Conservation (phyloP, 2,888 invertebrate genomes). For the Dryadula phaetusa region DNA sequence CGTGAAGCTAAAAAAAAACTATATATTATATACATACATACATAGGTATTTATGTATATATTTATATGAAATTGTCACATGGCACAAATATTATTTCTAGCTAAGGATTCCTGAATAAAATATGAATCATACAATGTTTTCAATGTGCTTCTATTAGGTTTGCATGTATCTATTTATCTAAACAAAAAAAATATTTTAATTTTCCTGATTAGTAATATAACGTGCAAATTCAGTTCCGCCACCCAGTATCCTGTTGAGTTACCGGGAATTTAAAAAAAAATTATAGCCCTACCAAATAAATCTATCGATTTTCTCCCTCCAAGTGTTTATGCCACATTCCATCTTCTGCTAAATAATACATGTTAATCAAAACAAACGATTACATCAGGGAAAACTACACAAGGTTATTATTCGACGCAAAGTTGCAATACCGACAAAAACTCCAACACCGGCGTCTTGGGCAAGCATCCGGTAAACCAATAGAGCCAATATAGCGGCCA, state of each 20-base stretch:
- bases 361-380: conserved; percentile 19
- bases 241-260: too few species aligned
- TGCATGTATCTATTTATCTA: too few species aligned
- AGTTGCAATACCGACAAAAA: conserved; percentile 51
- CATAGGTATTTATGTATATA: not conserved
- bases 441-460: conserved; percentile 68
- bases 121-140: not conserved
- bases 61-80: not conserved
- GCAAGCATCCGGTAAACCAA: conserved; percentile 79
- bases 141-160: too few species aligned
- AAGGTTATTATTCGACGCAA: conserved; percentile 35
- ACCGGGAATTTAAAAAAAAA: too few species aligned
- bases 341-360: not conserved
- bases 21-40: too few species aligned
- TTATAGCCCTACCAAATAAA: too few species aligned
- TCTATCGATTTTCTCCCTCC: not conserved
- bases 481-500: conserved; percentile 76
- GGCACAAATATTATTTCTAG: not conserved
- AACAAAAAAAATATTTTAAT: too few species aligned
- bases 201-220: too few species aligned
- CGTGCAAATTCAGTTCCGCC: too few species aligned
- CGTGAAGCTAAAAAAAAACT: not conserved
- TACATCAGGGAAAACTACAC: conserved; percentile 29
- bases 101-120: not conserved
- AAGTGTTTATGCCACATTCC: not conserved